phyloP scores from a whole-genome alignment of 2,888 invertebrate species.

The Phorcus lineatus region DNA sequence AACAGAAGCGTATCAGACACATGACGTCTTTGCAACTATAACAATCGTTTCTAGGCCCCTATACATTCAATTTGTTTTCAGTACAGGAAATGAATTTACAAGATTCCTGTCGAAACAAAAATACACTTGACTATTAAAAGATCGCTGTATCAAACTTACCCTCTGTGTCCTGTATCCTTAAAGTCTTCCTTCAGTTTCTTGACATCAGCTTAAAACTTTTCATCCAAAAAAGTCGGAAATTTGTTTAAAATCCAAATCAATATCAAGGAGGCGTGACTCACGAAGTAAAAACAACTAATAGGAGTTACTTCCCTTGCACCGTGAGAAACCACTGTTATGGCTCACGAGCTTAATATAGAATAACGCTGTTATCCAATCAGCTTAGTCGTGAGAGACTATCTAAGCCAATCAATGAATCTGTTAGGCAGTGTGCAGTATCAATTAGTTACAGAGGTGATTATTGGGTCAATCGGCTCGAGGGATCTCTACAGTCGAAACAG shows the following conservation, averaged over 20 bases:
- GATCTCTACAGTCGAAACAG: neutral
- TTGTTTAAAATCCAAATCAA: neutral
- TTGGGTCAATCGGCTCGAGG: constrained; percentile 9
- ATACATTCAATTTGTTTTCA: too few species aligned
- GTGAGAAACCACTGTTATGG: neutral
- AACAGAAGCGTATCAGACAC: too few species aligned
- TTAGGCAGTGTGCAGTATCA: constrained; percentile 11
- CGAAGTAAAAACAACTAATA: neutral
- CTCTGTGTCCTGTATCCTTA: too few species aligned
- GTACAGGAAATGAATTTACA: too few species aligned
- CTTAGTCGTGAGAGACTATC: neutral
- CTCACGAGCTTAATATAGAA: neutral
- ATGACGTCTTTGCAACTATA: too few species aligned
- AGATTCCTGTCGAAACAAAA: too few species aligned
- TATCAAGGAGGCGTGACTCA: constrained; percentile 13
- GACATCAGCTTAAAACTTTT: too few species aligned
- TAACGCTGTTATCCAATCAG: constrained; percentile 11
- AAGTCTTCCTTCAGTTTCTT: too few species aligned
- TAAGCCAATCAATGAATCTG: constrained; percentile 10
- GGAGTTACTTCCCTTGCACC: neutral
- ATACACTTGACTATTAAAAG: too few species aligned
- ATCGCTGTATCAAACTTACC: too few species aligned
- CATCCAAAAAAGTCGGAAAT: too few species aligned
- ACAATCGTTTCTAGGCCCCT: too few species aligned
- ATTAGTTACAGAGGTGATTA: constrained; percentile 10